These are phyloP conservation scores for Physella acuta DNA, from an alignment of 1,140 invertebrate genomes.

Conservation along the genomic window DNA sequence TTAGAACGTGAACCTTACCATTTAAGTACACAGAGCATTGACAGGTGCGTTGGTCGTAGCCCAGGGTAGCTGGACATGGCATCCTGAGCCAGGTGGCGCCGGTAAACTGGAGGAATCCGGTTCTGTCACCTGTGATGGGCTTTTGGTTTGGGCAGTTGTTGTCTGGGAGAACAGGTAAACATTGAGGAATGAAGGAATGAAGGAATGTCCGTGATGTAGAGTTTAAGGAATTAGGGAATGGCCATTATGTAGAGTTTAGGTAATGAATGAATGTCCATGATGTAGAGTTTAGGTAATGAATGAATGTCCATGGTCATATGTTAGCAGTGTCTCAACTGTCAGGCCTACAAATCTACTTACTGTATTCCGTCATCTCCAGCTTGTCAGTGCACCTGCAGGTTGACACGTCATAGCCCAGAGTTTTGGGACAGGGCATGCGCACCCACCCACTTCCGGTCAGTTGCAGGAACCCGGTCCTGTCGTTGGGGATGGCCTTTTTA, in stretches of 20 bases:
- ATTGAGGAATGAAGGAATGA: no score
- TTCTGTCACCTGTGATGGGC: neutral
- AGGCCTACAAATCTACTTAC: neutral
- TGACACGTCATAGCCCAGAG: slow-evolving; percentile 27
- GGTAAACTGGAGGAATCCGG: neutral
- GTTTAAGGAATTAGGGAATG: no score
- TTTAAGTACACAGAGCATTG: neutral
- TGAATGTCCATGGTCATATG: no score
- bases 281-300: no score
- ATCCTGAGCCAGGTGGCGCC: neutral
- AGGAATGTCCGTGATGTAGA: no score
- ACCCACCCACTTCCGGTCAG: slow-evolving; percentile 31
- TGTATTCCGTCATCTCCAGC: slow-evolving; percentile 7
- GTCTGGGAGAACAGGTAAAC: neutral
- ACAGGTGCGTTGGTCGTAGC: neutral
- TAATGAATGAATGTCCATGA: no score
- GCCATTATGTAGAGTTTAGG: no score
- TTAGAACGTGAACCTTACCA: no score
- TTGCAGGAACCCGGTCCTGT: slow-evolving; percentile 32
- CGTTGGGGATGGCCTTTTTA: slow-evolving; percentile 23
- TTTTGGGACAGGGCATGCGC: slow-evolving; percentile 35
- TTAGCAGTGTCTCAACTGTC: no score
- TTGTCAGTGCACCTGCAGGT: slow-evolving; percentile 35
- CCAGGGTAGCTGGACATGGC: neutral
- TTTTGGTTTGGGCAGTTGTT: neutral